Percentiles rank a stretch among this genome's conserved stretches.
These are phyloP conservation scores for Capromys pilorides DNA, from an alignment of 2,797 vertebrate species.

Conservation along the genomic window DNA sequence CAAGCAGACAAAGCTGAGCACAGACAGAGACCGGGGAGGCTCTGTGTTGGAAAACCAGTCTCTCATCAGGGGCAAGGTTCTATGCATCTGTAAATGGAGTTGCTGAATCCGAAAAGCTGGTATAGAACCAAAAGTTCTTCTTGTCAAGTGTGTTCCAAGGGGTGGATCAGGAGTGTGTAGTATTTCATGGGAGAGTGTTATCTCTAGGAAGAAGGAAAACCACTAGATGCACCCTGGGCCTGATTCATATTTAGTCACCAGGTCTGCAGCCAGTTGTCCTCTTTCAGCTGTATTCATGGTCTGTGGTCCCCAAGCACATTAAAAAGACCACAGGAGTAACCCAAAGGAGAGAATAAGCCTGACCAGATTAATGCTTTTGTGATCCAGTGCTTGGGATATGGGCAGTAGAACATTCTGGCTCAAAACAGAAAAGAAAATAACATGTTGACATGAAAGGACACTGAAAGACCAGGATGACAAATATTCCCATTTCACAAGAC, in stretches of 20 bases:
- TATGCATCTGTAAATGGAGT: accelerated
- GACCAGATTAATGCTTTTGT: neutral
- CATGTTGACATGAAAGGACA: neutral
- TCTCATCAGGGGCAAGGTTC: accelerated
- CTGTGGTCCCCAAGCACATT: neutral
- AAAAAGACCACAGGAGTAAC: neutral
- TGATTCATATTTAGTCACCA: neutral
- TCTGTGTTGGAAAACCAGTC: accelerated
- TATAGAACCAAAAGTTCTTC: neutral
- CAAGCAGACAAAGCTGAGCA: neutral
- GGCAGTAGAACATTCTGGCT: accelerated
- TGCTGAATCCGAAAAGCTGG: neutral
- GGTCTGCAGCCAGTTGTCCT: neutral
- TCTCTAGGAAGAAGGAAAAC: neutral
- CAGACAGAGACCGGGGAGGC: neutral
- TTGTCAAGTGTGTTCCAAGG: accelerated
- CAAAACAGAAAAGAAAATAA: neutral
- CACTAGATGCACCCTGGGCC: accelerated
- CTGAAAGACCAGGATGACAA: accelerated
- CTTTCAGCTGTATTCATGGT: neutral
- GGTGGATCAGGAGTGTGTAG: neutral
- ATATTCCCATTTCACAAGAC: neutral
- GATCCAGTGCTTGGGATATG: neutral
- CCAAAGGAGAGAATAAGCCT: neutral
- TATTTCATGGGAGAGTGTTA: accelerated